These are phyloP conservation scores for Dicentrarchus labrax DNA, from an alignment of 2,113 vertebrate genomes.

Conservation along the genomic window DNA sequence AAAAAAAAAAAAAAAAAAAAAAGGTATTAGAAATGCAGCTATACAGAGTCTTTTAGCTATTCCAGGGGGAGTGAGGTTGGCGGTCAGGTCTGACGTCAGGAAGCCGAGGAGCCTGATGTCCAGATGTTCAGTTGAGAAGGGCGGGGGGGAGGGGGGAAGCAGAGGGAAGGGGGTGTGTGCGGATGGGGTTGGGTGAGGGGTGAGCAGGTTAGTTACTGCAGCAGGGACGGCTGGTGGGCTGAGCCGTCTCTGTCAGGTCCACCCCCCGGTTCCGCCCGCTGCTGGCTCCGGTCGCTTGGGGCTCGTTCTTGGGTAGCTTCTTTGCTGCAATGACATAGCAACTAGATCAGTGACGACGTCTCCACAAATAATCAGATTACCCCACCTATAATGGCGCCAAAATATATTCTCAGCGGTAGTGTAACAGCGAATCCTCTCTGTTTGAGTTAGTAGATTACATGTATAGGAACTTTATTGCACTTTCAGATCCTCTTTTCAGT, in stretches of 20 bases:
- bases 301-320: constrained; percentile 97
- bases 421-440: not conserved
- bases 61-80: constrained; percentile 88
- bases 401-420: not conserved
- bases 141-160: constrained; percentile 47
- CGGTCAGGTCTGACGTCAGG: constrained; percentile 81
- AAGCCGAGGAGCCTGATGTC: constrained; percentile 87
- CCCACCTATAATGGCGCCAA: not conserved
- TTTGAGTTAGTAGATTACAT: not conserved
- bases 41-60: constrained; percentile 93
- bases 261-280: constrained; percentile 92
- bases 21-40: constrained; percentile 95
- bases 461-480: not conserved
- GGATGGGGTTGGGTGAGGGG: constrained; percentile 59
- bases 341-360: not conserved
- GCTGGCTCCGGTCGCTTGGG: constrained; percentile 88
- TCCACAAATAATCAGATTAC: not conserved
- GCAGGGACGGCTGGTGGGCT: constrained; percentile 93
- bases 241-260: constrained; percentile 95
- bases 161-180: constrained; percentile 9
- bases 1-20: constrained; percentile 76
- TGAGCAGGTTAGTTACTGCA: constrained; percentile 93
- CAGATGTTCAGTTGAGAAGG: constrained; percentile 88
- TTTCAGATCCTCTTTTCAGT: not conserved
- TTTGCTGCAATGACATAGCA: constrained; percentile 84